phyloP scores from a whole-genome alignment of 92 coral and sea anemone species.

The Plumapathes pennacea region DNA sequence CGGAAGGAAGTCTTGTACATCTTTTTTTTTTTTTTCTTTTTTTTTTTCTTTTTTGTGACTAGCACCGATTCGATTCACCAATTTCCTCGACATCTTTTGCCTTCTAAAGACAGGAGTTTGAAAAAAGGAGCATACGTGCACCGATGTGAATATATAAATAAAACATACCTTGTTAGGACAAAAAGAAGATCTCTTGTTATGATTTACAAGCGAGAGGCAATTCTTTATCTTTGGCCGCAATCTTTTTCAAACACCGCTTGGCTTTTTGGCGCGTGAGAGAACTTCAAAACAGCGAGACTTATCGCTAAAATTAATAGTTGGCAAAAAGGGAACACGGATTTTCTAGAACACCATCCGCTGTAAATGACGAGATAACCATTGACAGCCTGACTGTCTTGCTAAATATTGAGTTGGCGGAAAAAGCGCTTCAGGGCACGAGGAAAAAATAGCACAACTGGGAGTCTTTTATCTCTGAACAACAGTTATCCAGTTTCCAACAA shows the following conservation, averaged over 20 bases:
- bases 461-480: constrained; percentile 36
- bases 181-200: constrained; percentile 46
- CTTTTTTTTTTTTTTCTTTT: too few species aligned
- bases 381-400: too few species aligned
- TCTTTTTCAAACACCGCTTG: constrained; percentile 72
- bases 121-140: constrained; percentile 36
- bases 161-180: constrained; percentile 59
- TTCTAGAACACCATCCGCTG: too few species aligned
- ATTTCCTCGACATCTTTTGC: too few species aligned
- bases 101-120: constrained; percentile 11
- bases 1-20: too few species aligned
- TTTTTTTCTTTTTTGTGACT: too few species aligned
- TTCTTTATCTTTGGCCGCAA: constrained; percentile 63
- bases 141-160: constrained; percentile 61
- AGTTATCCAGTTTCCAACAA: constrained; percentile 42
- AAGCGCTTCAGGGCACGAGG: constrained; percentile 35
- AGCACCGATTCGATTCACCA: too few species aligned
- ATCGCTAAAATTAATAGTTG: constrained; percentile 66
- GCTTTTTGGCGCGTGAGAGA: constrained; percentile 37
- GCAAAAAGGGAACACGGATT: too few species aligned
- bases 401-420: too few species aligned
- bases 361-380: too few species aligned
- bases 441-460: constrained; percentile 11
- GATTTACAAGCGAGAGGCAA: constrained; percentile 45
- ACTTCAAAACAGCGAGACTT: constrained; percentile 28